phyloP scores from a whole-genome alignment of 2,113 vertebrate species.

The Saguinus midas region DNA sequence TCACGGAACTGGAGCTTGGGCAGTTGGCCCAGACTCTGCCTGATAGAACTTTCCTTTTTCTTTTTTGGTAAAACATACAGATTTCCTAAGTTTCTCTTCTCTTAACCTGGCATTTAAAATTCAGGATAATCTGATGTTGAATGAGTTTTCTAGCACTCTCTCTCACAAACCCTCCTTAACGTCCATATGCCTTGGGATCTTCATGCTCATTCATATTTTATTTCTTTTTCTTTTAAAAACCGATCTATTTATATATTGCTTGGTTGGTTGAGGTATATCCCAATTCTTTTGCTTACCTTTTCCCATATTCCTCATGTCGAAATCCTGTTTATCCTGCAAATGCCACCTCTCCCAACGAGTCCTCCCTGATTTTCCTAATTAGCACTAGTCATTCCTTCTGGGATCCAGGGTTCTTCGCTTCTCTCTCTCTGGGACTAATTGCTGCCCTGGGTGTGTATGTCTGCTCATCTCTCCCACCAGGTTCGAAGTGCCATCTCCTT shows the following conservation, averaged over 20 bases:
- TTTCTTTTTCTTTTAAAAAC: background rate
- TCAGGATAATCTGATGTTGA: background rate
- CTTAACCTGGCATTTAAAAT: background rate
- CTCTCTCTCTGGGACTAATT: background rate
- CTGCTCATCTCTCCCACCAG: background rate
- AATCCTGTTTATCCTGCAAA: background rate
- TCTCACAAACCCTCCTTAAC: background rate
- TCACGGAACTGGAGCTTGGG: fast-evolving
- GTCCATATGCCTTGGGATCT: background rate
- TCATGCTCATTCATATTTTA: background rate
- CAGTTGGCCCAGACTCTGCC: background rate
- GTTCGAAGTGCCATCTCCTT: background rate
- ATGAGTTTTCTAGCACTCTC: background rate
- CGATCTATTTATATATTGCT: background rate
- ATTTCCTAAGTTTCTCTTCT: background rate
- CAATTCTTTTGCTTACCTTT: background rate
- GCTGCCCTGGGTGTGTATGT: fast-evolving
- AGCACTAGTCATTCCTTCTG: background rate
- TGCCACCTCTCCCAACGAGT: background rate
- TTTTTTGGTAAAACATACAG: background rate
- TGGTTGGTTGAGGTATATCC: background rate
- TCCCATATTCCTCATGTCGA: background rate
- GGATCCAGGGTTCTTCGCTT: background rate
- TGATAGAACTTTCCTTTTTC: background rate
- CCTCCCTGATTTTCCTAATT: background rate